Conservation (phyloP, 2,888 invertebrate species). For the Scaptomyza polygonia region DNA sequence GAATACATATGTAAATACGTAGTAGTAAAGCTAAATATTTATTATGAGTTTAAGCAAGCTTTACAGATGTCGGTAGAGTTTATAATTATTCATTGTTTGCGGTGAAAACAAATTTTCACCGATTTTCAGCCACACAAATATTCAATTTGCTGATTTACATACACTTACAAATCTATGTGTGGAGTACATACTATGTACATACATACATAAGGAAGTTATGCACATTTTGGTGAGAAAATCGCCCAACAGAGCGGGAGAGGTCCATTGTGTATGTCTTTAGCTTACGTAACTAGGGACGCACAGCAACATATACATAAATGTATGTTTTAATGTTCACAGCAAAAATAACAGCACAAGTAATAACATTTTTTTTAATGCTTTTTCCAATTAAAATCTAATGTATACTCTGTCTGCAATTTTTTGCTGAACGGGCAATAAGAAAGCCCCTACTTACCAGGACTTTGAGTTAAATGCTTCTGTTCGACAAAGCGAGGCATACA, state of each 20-base stretch:
- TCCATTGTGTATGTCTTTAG: not conserved
- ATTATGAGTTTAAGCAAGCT: too few relatives aligned
- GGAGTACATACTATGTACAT: not conserved
- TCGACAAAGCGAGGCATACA: slow-evolving; percentile 21
- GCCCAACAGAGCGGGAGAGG: not conserved
- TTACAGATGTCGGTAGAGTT: too few relatives aligned
- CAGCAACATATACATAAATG: not conserved
- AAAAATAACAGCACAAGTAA: not conserved
- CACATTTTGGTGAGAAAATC: not conserved
- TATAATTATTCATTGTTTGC: not conserved
- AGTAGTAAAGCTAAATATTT: too few relatives aligned
- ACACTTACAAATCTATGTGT: too few relatives aligned
- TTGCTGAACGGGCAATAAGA: too few relatives aligned
- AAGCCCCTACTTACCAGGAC: slow-evolving; percentile 41
- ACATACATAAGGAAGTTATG: not conserved
- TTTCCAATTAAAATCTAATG: not conserved
- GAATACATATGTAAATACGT: not conserved
- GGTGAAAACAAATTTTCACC: not conserved
- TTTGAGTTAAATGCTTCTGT: slow-evolving; percentile 18
- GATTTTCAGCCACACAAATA: not conserved
- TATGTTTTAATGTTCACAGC: too few relatives aligned
- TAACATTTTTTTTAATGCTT: not conserved
- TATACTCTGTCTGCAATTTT: too few relatives aligned
- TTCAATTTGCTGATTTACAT: not conserved
- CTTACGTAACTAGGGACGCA: not conserved